Percentiles rank a stretch among this genome's conserved stretches.
Evolutionary conservation across 2,888 invertebrate species (phyloP).

Genomic region (Ectemnius cavifrons): DNA sequence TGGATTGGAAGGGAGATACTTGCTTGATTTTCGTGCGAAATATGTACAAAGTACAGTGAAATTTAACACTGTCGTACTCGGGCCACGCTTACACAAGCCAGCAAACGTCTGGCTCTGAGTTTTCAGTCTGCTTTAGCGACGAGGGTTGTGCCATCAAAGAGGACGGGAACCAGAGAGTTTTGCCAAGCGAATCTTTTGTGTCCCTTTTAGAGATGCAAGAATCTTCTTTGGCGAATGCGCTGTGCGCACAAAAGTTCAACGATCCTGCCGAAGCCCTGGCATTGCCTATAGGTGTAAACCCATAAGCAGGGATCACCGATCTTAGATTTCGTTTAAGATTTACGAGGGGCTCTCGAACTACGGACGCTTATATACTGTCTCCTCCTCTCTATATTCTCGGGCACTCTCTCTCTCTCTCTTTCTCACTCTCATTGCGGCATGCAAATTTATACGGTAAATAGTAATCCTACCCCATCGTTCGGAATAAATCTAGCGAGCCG

Average conservation of each 20-base stretch:
- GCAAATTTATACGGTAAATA: constrained; percentile 71
- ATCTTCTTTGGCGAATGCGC: constrained; percentile 19
- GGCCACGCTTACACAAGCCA: no score
- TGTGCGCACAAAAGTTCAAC: constrained; percentile 26
- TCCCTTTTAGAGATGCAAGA: constrained; percentile 19
- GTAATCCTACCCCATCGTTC: constrained; percentile 64
- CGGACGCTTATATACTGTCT: constrained; percentile 24
- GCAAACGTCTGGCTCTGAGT: no score
- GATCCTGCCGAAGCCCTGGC: constrained; percentile 25
- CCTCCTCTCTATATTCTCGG: constrained; percentile 28
- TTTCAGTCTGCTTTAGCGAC: constrained; percentile 19
- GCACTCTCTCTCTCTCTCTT: neutral
- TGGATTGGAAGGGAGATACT: constrained; percentile 2
- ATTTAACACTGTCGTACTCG: neutral
- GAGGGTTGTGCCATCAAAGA: constrained; percentile 48
- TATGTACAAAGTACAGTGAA: neutral
- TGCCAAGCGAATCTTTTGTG: constrained; percentile 34
- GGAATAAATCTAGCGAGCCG: constrained; percentile 64
- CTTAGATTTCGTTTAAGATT: constrained; percentile 66
- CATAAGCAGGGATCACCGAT: constrained; percentile 65
- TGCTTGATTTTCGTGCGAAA: neutral
- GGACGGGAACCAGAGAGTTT: neutral
- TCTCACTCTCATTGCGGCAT: constrained; percentile 44
- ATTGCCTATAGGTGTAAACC: constrained; percentile 61
- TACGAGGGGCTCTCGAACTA: constrained; percentile 54